These are phyloP conservation scores for Tineola bisselliella DNA, from an alignment of 2,888 invertebrate genomes.

Conservation along the genomic window DNA sequence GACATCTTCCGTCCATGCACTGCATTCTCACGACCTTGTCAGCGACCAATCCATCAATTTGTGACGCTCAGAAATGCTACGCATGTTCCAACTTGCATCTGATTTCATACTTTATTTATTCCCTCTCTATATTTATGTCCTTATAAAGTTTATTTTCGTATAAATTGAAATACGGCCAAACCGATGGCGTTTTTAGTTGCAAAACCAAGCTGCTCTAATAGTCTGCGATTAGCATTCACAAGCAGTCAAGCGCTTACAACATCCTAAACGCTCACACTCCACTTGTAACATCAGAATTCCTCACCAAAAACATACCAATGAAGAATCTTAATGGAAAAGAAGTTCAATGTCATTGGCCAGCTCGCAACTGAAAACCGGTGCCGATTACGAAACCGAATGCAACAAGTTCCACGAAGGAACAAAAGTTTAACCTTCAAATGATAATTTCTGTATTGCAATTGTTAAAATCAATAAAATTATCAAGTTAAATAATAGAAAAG, in stretches of 20 bases:
- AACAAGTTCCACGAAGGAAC: neutral
- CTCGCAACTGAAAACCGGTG: neutral
- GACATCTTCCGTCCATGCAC: conserved; percentile 1
- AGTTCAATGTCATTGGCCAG: conserved; percentile 2
- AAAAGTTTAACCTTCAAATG: neutral
- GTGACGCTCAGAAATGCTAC: too few relatives aligned
- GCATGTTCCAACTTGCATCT: too few relatives aligned
- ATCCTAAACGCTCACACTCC: neutral
- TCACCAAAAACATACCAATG: neutral
- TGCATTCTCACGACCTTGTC: neutral
- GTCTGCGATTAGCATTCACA: neutral
- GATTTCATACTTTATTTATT: too few relatives aligned
- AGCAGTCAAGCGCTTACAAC: neutral
- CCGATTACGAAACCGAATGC: neutral
- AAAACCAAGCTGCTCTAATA: neutral
- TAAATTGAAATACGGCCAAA: too few relatives aligned
- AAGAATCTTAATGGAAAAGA: neutral
- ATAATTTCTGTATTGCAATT: neutral
- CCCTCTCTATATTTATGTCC: too few relatives aligned
- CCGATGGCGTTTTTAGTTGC: neutral
- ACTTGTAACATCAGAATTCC: conserved; percentile 3
- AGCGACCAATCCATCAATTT: neutral
- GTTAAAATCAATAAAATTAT: neutral
- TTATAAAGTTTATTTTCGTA: too few relatives aligned
- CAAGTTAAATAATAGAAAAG: neutral